A percentile compares a stretch with the other conserved stretches of the same genome.
phyloP scores from a whole-genome alignment of 2,797 vertebrate genomes.

The Malurus leucopterus region DNA sequence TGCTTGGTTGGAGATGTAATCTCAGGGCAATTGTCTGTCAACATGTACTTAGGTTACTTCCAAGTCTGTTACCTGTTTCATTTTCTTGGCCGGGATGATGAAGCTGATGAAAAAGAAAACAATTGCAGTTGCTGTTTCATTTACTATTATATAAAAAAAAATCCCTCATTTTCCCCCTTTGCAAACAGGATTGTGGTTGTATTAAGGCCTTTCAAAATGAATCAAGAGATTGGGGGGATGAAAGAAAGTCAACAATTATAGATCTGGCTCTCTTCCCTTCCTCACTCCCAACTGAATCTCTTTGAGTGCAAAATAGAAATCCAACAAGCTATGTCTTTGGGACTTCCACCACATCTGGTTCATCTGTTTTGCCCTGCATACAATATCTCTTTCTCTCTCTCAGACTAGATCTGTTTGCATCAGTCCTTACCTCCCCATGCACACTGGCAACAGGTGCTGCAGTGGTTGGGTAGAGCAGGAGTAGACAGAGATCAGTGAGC shows the following conservation, averaged over 20 bases:
- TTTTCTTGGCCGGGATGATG: background rate
- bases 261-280: background rate
- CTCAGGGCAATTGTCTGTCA: background rate
- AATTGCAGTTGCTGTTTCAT: background rate
- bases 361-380: background rate
- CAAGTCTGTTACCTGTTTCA: background rate
- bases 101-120: conserved; percentile 3
- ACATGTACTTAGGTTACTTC: background rate
- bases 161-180: rapidly evolving
- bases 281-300: background rate
- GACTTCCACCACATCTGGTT: background rate
- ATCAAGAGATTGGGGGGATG: background rate
- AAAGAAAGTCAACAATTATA: background rate
- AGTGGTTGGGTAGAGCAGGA: background rate
- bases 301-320: background rate
- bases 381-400: background rate
- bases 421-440: background rate
- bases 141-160: background rate
- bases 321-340: background rate
- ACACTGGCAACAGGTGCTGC: background rate
- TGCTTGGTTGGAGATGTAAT: background rate
- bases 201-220: background rate
- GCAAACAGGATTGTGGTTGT: background rate
- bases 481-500: background rate
- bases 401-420: background rate